These are phyloP conservation scores for Leptodactylus fuscus DNA, from an alignment of 2,113 vertebrate species.

Conservation along the genomic window DNA sequence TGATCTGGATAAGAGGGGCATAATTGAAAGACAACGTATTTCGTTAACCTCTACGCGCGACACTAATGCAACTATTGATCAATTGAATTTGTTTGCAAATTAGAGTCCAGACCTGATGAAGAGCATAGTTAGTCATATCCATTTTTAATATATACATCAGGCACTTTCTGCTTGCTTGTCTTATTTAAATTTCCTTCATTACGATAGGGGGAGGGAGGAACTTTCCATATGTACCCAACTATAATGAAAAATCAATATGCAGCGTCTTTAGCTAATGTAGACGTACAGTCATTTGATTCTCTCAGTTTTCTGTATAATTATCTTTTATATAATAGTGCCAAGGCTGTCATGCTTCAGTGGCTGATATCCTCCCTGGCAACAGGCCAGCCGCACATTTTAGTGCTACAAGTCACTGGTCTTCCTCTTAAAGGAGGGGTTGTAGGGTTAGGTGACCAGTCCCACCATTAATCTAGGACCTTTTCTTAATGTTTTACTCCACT, in stretches of 20 bases:
- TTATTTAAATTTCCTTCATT: conserved; percentile 52
- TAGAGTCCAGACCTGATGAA: background rate
- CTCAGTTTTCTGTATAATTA: conserved; percentile 49
- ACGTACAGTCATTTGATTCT: conserved; percentile 28
- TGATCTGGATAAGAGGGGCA: conserved; percentile 43
- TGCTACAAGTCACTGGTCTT: conserved; percentile 11
- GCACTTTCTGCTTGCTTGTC: conserved; percentile 30
- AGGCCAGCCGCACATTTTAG: conserved; percentile 27
- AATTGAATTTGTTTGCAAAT: conserved; percentile 8
- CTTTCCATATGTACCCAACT: conserved; percentile 40
- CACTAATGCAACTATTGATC: conserved; percentile 52
- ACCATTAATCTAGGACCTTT: conserved; percentile 4
- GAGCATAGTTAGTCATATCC: background rate
- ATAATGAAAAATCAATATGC: conserved; percentile 52
- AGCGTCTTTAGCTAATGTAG: conserved; percentile 56
- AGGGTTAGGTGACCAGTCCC: conserved; percentile 14
- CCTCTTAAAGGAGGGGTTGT: conserved; percentile 14
- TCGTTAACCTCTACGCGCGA: conserved; percentile 54
- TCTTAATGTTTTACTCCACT: conserved; percentile 4
- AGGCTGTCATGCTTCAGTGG: conserved; percentile 35
- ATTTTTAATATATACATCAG: conserved; percentile 46
- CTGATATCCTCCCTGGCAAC: conserved; percentile 17
- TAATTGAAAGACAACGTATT: conserved; percentile 54
- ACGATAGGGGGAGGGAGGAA: conserved; percentile 15
- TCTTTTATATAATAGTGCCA: conserved; percentile 49